A percentile compares a stretch with the other conserved stretches of the same genome.
Evolutionary conservation across 2,888 invertebrate genomes (phyloP).

Genomic region (Helobdella robusta): DNA sequence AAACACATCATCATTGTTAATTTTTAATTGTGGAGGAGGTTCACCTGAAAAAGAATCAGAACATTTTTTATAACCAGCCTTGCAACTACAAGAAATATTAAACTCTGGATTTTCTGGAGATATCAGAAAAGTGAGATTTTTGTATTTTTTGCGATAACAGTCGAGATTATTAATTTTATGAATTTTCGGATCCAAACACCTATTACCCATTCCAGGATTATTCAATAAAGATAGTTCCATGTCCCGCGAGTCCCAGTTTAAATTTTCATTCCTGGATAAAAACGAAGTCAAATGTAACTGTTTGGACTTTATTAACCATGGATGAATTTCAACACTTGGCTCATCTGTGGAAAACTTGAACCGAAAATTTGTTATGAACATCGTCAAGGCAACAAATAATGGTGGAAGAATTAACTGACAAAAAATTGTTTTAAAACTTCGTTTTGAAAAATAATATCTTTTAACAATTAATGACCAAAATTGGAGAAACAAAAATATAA

Average conservation of each 20-base stretch:
- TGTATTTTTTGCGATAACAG: too few species aligned
- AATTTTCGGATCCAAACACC: background rate
- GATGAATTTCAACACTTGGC: conserved; percentile 44
- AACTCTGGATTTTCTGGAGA: too few species aligned
- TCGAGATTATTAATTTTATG: too few species aligned
- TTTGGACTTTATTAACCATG: conserved; percentile 42
- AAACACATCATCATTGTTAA: conserved; percentile 50
- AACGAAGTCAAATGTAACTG: conserved; percentile 38
- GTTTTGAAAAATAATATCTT: conserved; percentile 52
- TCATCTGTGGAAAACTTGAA: too few species aligned
- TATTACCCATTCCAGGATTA: background rate
- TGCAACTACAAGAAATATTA: conserved; percentile 34
- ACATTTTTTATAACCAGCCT: conserved; percentile 49
- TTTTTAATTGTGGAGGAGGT: conserved; percentile 40
- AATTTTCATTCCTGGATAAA: conserved; percentile 40
- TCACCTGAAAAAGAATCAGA: conserved; percentile 46
- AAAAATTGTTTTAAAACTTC: conserved; percentile 55
- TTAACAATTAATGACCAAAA: conserved; percentile 52
- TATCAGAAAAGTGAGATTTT: too few species aligned
- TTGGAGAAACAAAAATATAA: conserved; percentile 44
- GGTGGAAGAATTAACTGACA: conserved; percentile 50
- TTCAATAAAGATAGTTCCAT: background rate
- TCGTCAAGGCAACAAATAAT: background rate
- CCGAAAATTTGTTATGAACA: too few species aligned
- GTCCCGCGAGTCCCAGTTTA: background rate